Base-by-base conservation (phyloP, 2,113 vertebrate species). In the Semnornis frantzii region DNA sequence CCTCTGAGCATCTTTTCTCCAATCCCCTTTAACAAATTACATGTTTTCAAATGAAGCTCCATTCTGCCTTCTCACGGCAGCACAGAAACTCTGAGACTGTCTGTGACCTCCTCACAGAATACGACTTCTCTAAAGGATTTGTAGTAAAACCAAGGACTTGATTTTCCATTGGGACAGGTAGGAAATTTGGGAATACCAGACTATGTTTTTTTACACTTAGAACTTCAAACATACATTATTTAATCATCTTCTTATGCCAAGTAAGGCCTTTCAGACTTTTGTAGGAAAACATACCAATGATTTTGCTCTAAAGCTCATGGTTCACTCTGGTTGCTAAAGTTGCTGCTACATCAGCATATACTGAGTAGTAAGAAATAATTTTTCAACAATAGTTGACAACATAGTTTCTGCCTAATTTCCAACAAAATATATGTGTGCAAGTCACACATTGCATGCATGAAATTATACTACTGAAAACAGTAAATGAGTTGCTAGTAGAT, bases 41-140 rank as follows among this genome's bases (percentile, higher is more conserved):
- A 3, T 81, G 83, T 93, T 48, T 95, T 96, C 71, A 96, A 77
- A 92, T 66, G 54, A 74, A 91, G 95, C 93, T 96, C 52, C 42
- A 76, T 85, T 96, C 94, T 92, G 17, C 6, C 5, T 95, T 95
- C 78, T 73, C 58, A 93, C 70, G 97, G 91, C 72, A 96, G 21
- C n/a, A 91, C 71, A 74, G 68, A 94, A 97, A 91, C 65, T 85
- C 15, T 78, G 83, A 97, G 64, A 70, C 90, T 95, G 82, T 95
- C 34, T 8, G 57, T 83, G 90, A 97, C 92, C 78, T 90, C 92
- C 90, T 92, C 92, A 65, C 52, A 70, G 82, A 94, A 92, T 42
- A 79, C 46, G 91, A 87, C 87, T 92, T 90, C 28, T 70, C 42
- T 74, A 85, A 63, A 93, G 50, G 55, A 20, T 63, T 58, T 78